These are phyloP conservation scores for Celastrina argiolus DNA, from an alignment of 2,888 invertebrate species.

Conservation along the genomic window DNA sequence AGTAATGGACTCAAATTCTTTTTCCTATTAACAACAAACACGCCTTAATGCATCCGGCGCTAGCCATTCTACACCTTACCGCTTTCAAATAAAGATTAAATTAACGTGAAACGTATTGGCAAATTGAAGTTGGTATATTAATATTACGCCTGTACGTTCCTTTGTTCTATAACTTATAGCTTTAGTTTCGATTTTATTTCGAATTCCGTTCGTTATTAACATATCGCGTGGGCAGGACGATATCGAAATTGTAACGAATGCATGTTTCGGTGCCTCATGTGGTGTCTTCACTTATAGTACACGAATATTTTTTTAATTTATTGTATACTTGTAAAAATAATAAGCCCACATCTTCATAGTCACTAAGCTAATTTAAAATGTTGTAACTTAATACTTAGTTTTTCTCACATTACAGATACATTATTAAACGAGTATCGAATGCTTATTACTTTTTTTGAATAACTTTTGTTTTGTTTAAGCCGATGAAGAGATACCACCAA, in stretches of 20 bases:
- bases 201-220: neutral
- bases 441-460: too few species aligned
- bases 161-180: neutral
- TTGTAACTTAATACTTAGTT: too few species aligned
- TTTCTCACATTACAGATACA: too few species aligned
- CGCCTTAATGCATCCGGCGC: constrained; percentile 42
- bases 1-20: constrained; percentile 41
- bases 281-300: neutral
- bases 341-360: neutral
- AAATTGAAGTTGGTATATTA: neutral
- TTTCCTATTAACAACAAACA: constrained; percentile 34
- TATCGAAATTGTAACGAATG: neutral
- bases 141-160: neutral
- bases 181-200: neutral
- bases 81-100: neutral
- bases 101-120: neutral
- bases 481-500: too few species aligned
- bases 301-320: neutral
- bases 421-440: too few species aligned
- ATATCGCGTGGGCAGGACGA: neutral
- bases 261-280: neutral
- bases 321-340: neutral
- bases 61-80: neutral
- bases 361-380: too few species aligned
- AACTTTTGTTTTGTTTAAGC: too few species aligned